phyloP scores from a whole-genome alignment of 1,140 invertebrate genomes.

The Brachionus calyciflorus region DNA sequence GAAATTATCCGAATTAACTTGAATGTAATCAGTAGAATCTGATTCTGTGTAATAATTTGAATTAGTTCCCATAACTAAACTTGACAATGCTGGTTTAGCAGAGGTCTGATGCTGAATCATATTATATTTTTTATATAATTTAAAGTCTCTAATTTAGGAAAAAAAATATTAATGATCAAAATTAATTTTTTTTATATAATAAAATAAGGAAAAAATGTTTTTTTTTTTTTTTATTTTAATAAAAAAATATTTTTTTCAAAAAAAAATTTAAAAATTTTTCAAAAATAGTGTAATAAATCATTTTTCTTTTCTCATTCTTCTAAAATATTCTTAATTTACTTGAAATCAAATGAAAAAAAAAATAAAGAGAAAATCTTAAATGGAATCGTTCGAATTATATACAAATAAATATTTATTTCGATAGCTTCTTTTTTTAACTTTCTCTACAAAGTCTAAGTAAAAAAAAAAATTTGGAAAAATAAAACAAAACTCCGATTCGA shows the following conservation, averaged over 20 bases:
- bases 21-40: too few species aligned
- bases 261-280: too few species aligned
- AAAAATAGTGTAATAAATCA: constrained; percentile 9
- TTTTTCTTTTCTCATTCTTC: background rate
- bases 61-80: background rate
- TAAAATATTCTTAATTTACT: constrained; percentile 34
- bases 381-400: background rate
- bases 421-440: too few species aligned
- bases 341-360: constrained; percentile 7
- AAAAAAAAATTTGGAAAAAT: too few species aligned
- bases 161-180: background rate
- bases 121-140: too few species aligned
- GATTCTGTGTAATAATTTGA: background rate
- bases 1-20: background rate
- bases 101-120: constrained; percentile 34
- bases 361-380: background rate
- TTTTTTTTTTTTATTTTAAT: too few species aligned
- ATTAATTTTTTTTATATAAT: too few species aligned
- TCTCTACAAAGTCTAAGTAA: too few species aligned
- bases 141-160: too few species aligned
- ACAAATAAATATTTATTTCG: background rate
- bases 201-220: too few species aligned
- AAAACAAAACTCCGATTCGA: too few species aligned
- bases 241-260: too few species aligned
- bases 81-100: background rate